These are phyloP conservation scores for Schizothorax lantsangensis DNA, from an alignment of 2,797 vertebrate genomes.

Conservation along the genomic window DNA sequence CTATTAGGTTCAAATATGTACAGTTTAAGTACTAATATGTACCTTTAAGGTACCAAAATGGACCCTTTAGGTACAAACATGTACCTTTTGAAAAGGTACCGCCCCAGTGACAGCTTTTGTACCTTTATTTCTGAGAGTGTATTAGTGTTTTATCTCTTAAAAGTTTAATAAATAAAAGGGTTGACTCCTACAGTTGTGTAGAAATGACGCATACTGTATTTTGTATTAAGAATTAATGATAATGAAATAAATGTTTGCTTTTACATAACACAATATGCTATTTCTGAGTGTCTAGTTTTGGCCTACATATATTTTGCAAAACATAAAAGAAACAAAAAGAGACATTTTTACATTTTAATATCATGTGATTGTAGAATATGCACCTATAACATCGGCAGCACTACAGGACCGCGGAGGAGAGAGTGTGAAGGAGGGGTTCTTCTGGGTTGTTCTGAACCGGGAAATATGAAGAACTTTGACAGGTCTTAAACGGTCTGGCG, in stretches of 20 bases:
- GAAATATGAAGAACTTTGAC: slow-evolving; percentile 96
- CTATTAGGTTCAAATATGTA: too few relatives aligned
- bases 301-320: neutral
- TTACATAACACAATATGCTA: neutral
- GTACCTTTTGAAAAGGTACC: too few relatives aligned
- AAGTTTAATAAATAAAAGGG: neutral
- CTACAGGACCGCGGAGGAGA: slow-evolving; percentile 1
- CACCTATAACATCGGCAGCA: slow-evolving; percentile 6
- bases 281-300: neutral
- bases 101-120: too few relatives aligned
- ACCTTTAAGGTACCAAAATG: too few relatives aligned
- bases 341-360: neutral
- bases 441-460: slow-evolving; percentile 67
- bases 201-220: neutral
- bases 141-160: neutral
- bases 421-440: slow-evolving; percentile 47
- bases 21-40: too few relatives aligned
- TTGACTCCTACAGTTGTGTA: neutral
- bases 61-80: too few relatives aligned
- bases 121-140: too few relatives aligned
- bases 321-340: neutral
- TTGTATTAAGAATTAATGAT: neutral
- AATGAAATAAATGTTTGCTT: neutral
- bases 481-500: slow-evolving; percentile 98
- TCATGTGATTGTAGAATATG: neutral